A percentile compares a stretch with the other conserved stretches of the same genome.
Evolutionary conservation across 1,140 invertebrate species (phyloP).

Genomic region (Drosophila lacteicornis): DNA sequence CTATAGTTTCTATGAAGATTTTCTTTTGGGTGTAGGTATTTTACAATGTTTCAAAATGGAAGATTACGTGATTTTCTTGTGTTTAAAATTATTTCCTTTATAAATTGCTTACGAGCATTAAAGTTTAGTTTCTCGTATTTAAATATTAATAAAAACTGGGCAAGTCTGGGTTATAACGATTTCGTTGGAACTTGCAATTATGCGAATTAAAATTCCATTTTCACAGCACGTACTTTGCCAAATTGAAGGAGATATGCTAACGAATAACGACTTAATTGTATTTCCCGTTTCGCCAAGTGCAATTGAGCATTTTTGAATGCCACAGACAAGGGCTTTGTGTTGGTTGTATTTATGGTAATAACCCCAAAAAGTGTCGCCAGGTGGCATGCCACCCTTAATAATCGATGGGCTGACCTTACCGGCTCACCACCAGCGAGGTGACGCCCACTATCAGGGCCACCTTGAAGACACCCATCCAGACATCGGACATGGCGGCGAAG

Average conservation of each 20-base stretch:
- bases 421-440: slow-evolving; percentile 86
- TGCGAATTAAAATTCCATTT: slow-evolving; percentile 1
- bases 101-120: neutral
- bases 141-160: too few relatives aligned
- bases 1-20: too few relatives aligned
- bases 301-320: neutral
- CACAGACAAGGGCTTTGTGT: neutral
- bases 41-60: too few relatives aligned
- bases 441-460: slow-evolving; percentile 86
- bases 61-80: too few relatives aligned
- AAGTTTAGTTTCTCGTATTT: neutral
- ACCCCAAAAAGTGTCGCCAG: neutral
- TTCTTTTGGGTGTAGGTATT: too few relatives aligned
- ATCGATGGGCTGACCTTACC: slow-evolving; percentile 82
- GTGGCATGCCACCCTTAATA: slow-evolving; percentile 6
- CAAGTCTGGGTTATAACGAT: too few relatives aligned
- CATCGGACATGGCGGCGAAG: slow-evolving; percentile 85
- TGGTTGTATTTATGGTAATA: neutral
- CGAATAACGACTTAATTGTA: neutral
- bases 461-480: slow-evolving; percentile 87
- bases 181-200: neutral
- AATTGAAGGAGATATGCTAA: neutral
- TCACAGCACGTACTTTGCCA: slow-evolving; percentile 9
- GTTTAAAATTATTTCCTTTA: neutral
- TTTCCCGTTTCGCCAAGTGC: neutral